Conservation (phyloP, 2,888 invertebrate genomes). For the Synanthedon myopaeformis region DNA sequence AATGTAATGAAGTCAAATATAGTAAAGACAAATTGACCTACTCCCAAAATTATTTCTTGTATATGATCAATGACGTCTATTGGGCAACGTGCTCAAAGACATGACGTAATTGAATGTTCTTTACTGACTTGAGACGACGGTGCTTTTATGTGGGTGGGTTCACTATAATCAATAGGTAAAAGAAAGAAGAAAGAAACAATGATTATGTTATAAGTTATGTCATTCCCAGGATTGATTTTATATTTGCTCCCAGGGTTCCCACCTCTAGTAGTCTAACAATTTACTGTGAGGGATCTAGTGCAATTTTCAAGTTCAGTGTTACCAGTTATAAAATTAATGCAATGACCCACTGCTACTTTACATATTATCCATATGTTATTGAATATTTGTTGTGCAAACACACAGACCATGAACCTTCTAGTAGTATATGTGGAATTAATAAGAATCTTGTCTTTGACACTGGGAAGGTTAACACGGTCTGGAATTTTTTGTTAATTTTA, state of each 20-base stretch:
- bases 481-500: too few relatives aligned
- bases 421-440: conserved; percentile 17
- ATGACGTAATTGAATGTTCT: conserved; percentile 7
- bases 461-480: background rate
- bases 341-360: background rate
- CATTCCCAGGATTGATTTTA: too few relatives aligned
- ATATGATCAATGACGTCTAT: conserved; percentile 26
- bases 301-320: background rate
- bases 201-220: too few relatives aligned
- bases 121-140: background rate
- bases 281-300: too few relatives aligned
- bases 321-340: background rate
- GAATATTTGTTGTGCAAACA: conserved; percentile 21
- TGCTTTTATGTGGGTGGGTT: background rate
- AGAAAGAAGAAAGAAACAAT: background rate
- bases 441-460: conserved; percentile 21
- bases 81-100: conserved; percentile 20
- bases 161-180: background rate
- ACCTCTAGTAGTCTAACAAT: too few relatives aligned
- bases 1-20: conserved; percentile 1
- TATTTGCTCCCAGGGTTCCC: too few relatives aligned
- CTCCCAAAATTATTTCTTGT: conserved; percentile 21
- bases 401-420: conserved; percentile 23
- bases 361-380: conserved; percentile 7
- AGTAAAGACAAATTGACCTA: conserved; percentile 25